A percentile compares a stretch with the other conserved stretches of the same genome.
These are phyloP conservation scores for Hyperoplus immaculatus DNA, from an alignment of 2,797 vertebrate species.

Conservation along the genomic window DNA sequence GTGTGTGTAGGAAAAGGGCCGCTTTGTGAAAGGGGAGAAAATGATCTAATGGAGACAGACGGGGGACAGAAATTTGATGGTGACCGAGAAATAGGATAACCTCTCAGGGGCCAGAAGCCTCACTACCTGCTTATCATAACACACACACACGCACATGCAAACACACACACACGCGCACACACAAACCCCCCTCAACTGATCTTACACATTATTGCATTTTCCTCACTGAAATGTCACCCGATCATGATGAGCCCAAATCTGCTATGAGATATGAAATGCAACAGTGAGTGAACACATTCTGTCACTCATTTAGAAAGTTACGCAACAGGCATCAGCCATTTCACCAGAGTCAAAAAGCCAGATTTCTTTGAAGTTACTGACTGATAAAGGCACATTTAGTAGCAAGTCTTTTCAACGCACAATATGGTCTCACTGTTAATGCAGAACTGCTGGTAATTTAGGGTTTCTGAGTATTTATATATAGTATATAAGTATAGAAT, in stretches of 20 bases:
- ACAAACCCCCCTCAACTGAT: background rate
- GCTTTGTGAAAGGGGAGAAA: constrained; percentile 48
- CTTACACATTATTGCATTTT: constrained; percentile 33
- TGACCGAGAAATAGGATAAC: constrained; percentile 64
- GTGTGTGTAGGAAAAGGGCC: constrained; percentile 30
- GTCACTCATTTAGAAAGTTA: constrained; percentile 34
- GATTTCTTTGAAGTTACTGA: constrained; percentile 23
- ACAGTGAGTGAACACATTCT: background rate
- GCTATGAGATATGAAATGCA: background rate
- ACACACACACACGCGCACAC: background rate
- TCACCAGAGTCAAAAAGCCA: constrained; percentile 5
- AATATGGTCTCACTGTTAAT: constrained; percentile 50
- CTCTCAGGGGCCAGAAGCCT: constrained; percentile 20
- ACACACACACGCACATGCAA: too few species aligned
- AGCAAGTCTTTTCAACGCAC: constrained; percentile 38
- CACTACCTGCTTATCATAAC: constrained; percentile 31
- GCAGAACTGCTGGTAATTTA: constrained; percentile 38
- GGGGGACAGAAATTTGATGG: constrained; percentile 62
- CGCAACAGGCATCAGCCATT: constrained; percentile 19
- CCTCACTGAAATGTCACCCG: constrained; percentile 13
- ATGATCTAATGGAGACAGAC: constrained; percentile 54
- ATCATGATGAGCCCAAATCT: constrained; percentile 20
- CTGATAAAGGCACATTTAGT: constrained; percentile 53
- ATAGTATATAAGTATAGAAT: constrained; percentile 9
- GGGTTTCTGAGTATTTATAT: constrained; percentile 16